A percentile compares a stretch with the other conserved stretches of the same genome.
Evolutionary conservation across 2,797 vertebrate genomes (phyloP).

Genomic region (Tinamus major): DNA sequence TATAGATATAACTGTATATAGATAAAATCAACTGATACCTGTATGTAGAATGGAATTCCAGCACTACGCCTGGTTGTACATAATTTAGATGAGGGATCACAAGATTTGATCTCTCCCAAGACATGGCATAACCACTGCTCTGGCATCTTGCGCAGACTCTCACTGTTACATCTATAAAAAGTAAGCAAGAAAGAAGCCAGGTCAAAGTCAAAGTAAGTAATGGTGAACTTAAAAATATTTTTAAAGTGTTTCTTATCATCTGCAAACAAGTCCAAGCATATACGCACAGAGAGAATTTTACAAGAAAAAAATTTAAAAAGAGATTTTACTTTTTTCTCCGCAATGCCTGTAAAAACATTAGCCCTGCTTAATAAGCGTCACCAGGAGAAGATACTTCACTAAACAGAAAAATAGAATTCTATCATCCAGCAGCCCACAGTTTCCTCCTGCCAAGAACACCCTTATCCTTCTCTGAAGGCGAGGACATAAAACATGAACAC

Average conservation of each 20-base stretch:
- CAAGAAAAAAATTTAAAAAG: background rate
- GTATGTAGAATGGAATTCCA: conserved; percentile 96
- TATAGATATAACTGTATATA: background rate
- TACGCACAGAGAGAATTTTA: accelerated
- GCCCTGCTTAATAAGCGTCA: background rate
- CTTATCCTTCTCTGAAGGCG: background rate
- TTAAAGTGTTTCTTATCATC: background rate
- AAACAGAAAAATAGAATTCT: background rate
- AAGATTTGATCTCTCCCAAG: conserved; percentile 91
- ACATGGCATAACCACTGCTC: conserved; percentile 87
- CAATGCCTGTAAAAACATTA: background rate
- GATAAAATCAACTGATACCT: conserved; percentile 78
- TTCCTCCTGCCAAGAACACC: background rate
- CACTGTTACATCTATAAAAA: conserved; percentile 84
- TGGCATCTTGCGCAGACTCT: conserved; percentile 86
- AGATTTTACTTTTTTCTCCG: background rate
- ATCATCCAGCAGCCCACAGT: background rate
- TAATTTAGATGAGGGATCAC: conserved; percentile 90
- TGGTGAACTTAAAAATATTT: background rate
- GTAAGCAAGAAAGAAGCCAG: conserved; percentile 7
- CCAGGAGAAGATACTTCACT: background rate
- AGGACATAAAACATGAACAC: background rate
- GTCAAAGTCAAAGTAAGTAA: background rate
- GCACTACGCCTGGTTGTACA: conserved; percentile 96
- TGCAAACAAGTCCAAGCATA: background rate